Evolutionary conservation across 2,888 invertebrate genomes (phyloP).

Genomic region (Coecobrya sp.): DNA sequence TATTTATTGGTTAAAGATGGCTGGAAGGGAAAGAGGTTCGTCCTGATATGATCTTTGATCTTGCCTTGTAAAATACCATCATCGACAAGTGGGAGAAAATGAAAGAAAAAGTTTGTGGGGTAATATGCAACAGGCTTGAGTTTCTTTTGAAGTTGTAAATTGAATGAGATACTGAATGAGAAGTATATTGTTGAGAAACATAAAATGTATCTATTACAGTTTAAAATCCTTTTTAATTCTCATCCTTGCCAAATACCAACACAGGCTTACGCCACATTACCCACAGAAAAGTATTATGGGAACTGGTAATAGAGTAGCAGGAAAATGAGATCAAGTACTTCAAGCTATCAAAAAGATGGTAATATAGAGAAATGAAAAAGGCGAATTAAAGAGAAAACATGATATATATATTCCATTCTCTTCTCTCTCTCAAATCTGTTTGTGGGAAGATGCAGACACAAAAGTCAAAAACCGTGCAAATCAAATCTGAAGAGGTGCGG

Average conservation of each 20-base stretch:
- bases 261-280: not conserved
- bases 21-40: not conserved
- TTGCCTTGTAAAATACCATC: not conserved
- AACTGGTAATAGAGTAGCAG: not conserved
- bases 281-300: not conserved
- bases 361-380: not conserved
- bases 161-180: too few relatives aligned
- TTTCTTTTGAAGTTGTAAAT: not conserved
- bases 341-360: not conserved
- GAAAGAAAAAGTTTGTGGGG: not conserved
- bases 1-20: not conserved
- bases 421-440: not conserved
- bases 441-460: not conserved
- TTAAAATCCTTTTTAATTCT: not conserved
- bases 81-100: not conserved
- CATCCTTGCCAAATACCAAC: not conserved
- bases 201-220: too few relatives aligned
- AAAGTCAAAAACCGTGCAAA: conserved; percentile 35
- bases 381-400: not conserved
- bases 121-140: not conserved
- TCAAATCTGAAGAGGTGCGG: not conserved
- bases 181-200: too few relatives aligned
- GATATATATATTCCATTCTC: not conserved
- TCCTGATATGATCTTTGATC: conserved; percentile 8
- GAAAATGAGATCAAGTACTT: not conserved